Conservation (phyloP, 2,888 invertebrate species). For the Neoaliturus tenellus region DNA sequence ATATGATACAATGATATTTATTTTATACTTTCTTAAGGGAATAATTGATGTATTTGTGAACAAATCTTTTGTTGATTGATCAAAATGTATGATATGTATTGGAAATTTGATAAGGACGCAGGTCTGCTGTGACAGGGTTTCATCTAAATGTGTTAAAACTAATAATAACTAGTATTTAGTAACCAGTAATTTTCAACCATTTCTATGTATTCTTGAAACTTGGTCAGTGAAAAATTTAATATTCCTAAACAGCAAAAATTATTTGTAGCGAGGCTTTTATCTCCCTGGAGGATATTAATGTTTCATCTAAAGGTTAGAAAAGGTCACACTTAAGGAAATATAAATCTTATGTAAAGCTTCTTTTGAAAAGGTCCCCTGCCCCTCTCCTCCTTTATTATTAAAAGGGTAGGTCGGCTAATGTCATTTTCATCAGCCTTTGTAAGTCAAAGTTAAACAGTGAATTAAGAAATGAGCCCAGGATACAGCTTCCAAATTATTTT, state of each 20-base stretch:
- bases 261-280: not conserved
- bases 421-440: slow-evolving; percentile 26
- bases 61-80: too few relatives aligned
- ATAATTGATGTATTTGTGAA: too few relatives aligned
- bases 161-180: too few relatives aligned
- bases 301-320: slow-evolving; percentile 35
- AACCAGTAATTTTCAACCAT: too few relatives aligned
- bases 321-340: slow-evolving; percentile 44
- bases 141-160: too few relatives aligned
- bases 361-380: slow-evolving; percentile 11
- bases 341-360: slow-evolving; percentile 35
- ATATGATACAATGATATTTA: too few relatives aligned
- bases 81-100: too few relatives aligned
- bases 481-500: too few relatives aligned
- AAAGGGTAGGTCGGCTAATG: slow-evolving; percentile 23
- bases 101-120: too few relatives aligned
- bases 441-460: not conserved
- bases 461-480: not conserved
- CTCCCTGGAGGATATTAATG: slow-evolving; percentile 19
- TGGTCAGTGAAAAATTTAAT: not conserved
- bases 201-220: too few relatives aligned
- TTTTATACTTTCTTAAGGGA: too few relatives aligned
- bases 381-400: slow-evolving; percentile 28
- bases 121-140: too few relatives aligned
- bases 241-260: not conserved